Percentiles rank a stretch among this genome's conserved stretches.
phyloP scores from a whole-genome alignment of 2,888 invertebrate genomes.

The Chrysotoxum bicinctum region DNA sequence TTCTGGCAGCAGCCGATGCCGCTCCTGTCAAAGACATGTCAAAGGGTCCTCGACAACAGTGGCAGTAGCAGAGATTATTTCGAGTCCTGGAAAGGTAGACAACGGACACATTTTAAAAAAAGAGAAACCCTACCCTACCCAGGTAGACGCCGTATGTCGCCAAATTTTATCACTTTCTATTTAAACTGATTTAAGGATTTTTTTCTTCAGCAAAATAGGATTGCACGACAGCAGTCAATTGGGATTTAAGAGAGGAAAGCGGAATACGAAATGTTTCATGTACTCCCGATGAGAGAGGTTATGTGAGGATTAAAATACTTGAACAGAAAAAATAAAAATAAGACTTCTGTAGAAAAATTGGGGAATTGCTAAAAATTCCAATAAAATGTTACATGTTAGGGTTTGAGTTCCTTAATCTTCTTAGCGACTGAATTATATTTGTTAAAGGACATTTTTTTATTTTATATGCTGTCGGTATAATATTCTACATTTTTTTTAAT shows the following conservation, averaged over 20 bases:
- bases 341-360: slow-evolving; percentile 20
- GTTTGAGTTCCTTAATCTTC: slow-evolving; percentile 57
- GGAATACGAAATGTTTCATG: background rate
- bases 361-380: slow-evolving; percentile 33
- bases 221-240: slow-evolving; percentile 49
- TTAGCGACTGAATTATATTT: slow-evolving; percentile 58
- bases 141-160: slow-evolving; percentile 55
- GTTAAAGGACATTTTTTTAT: slow-evolving; percentile 27
- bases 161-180: slow-evolving; percentile 61
- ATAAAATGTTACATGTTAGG: slow-evolving; percentile 10
- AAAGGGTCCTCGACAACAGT: background rate
- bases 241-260: slow-evolving; percentile 21
- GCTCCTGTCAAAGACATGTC: slow-evolving; percentile 45
- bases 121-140: background rate
- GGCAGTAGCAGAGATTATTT: slow-evolving; percentile 45
- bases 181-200: slow-evolving; percentile 43
- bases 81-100: slow-evolving; percentile 11
- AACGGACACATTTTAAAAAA: background rate
- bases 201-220: slow-evolving; percentile 27
- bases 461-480: background rate
- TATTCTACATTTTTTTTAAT: background rate
- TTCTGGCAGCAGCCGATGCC: slow-evolving; percentile 27
- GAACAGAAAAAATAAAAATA: slow-evolving; percentile 5
- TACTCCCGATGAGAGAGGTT: background rate
- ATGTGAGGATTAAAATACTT: slow-evolving; percentile 23